These are phyloP conservation scores for Stegophylla sp. DNA, from an alignment of 2,888 invertebrate species.

Conservation along the genomic window DNA sequence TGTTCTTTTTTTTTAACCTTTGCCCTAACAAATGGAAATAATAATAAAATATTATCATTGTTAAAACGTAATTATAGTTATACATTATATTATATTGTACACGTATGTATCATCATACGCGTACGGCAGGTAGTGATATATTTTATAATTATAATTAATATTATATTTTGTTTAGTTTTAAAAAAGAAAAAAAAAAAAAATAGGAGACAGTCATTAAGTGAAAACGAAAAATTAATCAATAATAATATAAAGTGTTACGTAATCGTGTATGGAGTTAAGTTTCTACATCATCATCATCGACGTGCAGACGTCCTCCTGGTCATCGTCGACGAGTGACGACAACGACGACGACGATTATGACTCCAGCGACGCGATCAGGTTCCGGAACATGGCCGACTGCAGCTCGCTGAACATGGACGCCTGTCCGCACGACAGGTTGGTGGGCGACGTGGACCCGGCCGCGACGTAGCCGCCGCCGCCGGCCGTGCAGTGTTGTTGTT, in stretches of 20 bases:
- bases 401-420: slow-evolving; percentile 73
- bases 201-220: slow-evolving; percentile 47
- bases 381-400: slow-evolving; percentile 70
- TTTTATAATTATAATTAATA: no score
- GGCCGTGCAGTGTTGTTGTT: no score
- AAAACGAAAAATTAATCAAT: slow-evolving; percentile 9
- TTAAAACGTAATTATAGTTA: background rate
- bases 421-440: slow-evolving; percentile 70
- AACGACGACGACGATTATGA: slow-evolving; percentile 64
- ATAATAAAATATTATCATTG: background rate
- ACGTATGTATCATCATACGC: background rate
- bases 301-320: no score
- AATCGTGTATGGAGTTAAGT: no score
- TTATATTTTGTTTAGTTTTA: no score
- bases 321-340: background rate
- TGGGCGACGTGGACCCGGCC: slow-evolving; percentile 63
- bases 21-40: no score
- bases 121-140: no score
- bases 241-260: background rate
- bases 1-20: slow-evolving; percentile 3
- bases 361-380: slow-evolving; percentile 70
- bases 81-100: background rate
- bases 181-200: no score
- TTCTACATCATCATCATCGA: no score
- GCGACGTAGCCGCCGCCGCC: background rate